phyloP scores from a whole-genome alignment of 2,113 vertebrate species.

The Apteryx mantelli region DNA sequence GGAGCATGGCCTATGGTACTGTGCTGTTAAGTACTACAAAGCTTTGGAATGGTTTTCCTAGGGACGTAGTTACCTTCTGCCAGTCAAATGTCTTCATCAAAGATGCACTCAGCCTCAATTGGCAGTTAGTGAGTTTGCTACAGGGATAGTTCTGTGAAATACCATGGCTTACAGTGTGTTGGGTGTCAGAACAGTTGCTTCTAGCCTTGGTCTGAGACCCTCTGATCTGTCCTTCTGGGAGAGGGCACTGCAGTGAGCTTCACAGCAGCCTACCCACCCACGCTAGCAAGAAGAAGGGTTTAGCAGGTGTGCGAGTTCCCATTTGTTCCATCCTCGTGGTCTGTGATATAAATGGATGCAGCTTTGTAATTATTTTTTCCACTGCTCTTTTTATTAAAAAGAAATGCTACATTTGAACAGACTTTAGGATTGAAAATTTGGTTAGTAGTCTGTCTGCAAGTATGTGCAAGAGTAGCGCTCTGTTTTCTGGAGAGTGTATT shows the following conservation, averaged over 20 bases:
- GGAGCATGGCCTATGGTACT: no score
- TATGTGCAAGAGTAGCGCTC: neutral
- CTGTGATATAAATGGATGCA: no score
- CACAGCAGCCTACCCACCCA: neutral
- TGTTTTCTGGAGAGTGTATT: neutral
- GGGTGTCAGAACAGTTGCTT: neutral
- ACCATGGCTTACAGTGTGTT: neutral
- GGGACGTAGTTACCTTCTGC: neutral
- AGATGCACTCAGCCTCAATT: neutral
- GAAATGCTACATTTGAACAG: neutral
- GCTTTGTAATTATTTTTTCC: neutral
- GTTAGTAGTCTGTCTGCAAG: neutral
- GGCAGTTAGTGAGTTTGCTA: neutral
- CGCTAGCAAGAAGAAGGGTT: neutral
- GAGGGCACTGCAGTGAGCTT: neutral
- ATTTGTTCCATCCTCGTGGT: neutral
- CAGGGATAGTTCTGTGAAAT: neutral
- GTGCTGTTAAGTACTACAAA: no score
- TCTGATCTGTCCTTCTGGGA: neutral
- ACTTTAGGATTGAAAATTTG: neutral
- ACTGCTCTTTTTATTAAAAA: neutral
- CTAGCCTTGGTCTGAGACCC: neutral
- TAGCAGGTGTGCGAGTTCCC: neutral
- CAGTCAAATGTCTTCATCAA: neutral
- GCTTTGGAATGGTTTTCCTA: neutral